Percentiles rank a stretch among this genome's conserved stretches.
Conservation (phyloP, 2,888 invertebrate genomes). For the Agonum fuliginosum region DNA sequence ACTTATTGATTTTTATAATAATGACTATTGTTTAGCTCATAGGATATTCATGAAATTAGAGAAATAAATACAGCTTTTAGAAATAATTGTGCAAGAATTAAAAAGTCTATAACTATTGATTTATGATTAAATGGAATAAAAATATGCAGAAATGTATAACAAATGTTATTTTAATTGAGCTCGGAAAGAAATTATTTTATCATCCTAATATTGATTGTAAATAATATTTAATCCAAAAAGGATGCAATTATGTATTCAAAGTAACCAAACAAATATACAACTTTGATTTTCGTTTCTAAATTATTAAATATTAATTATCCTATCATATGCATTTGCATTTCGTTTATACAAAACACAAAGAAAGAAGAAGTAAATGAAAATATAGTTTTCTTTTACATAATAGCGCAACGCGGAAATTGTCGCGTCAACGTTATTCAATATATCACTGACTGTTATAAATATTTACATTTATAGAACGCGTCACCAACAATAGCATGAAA, state of each 20-base stretch:
- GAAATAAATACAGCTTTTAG: neutral
- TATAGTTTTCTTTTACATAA: too few species aligned
- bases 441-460: neutral
- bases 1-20: neutral
- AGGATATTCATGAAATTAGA: neutral
- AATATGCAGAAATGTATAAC: too few species aligned
- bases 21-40: neutral
- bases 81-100: neutral
- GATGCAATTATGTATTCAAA: neutral
- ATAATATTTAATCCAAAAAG: neutral
- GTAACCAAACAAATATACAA: neutral
- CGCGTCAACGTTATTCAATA: neutral
- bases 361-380: too few species aligned
- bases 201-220: neutral
- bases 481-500: neutral
- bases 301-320: constrained; percentile 22
- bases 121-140: too few species aligned
- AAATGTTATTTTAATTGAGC: neutral
- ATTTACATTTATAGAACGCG: neutral
- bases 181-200: too few species aligned
- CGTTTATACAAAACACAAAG: neutral
- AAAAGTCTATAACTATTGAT: too few species aligned
- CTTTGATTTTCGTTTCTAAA: constrained; percentile 9
- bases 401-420: neutral
- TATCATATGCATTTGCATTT: constrained; percentile 23